Base-by-base conservation (phyloP, 1,140 invertebrate species). In the Stenopsyche tienmushanensis region DNA sequence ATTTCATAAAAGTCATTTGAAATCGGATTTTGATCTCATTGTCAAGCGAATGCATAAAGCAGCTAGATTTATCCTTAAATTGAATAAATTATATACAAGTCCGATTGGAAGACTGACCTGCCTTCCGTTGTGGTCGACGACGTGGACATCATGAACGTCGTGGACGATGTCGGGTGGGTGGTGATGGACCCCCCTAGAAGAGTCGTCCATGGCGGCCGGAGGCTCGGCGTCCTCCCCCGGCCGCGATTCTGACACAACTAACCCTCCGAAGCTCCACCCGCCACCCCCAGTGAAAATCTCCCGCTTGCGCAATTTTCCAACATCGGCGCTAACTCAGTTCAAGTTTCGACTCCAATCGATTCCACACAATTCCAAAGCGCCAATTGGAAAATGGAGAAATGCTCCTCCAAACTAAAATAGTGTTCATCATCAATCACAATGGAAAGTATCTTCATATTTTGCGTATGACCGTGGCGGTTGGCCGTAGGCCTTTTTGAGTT, bases 61-160 rank as follows among this genome's bases (percentile, higher is more conserved):
- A 34, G 5, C 29, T 13, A 13, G 29, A 34, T 34, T 34, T 13
- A 34, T 34, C 29, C 13, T 5, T 13, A 34, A 34, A 34, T 34
- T 34, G 29, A 34, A 34, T 34, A 34, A 34, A 34, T 13, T 34
- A 34, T 34, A 34, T 34, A 7, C 13, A 17, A 45, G 15, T 45
- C 8, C 17, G 17, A 17, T 5, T 8, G 44, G 10, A 7, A 8
- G 44, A 7, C 10, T 64, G 25, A 65, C 67, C 64, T 70, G 67
- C 29, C 67, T 45, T 10, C 67, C 67, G 39, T 70, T 70, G 25
- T 66, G 64, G n/a, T 70, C 67, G 21, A 58, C 39, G 3, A 70
- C 50, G 47, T 70, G 67, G 18, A 70, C 67, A 39, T 69, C 67
- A 45, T 69, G 67, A 18, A 69, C 59, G 41, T 70, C 67, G 52